Evolutionary conservation across 2,113 vertebrate genomes (phyloP), one percentile per base, ranked within the genome.

Genomic region (Apteryx owenii): DNA sequence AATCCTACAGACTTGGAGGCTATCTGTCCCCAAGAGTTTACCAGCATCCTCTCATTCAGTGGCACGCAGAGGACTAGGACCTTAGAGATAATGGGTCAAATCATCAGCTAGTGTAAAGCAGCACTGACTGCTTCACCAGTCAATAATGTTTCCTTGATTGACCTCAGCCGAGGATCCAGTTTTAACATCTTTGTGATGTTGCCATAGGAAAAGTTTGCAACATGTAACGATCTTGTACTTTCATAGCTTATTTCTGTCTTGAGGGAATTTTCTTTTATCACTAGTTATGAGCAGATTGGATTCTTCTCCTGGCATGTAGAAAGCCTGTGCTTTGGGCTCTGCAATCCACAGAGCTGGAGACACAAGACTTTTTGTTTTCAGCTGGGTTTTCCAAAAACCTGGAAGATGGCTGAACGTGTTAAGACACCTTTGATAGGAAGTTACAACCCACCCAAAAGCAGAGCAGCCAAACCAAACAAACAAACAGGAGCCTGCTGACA

Each of bases 351-450:
- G 85, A 93, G 85, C 85, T 93, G 95, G 15, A 95, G 81, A 93
- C 95, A 97, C 89, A 81, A 69, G 56, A n/a, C 89, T 96, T 94
- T 95, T 96, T 97, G 97, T 97, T 90, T 86, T 86, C 94, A 85
- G 60, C 91, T 75, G 50, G 75, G 80, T 44, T 93, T 97, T 97
- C 97, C 96, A 95, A 71, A 94, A 86, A 4, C 60, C 88, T 96
- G 94, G 95, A 96, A 97, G 93, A 96, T 85, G 95, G 93, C 94
- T 94, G 91, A 97, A 50, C 96, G 0, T 97, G 97, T 97, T 29
- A 44, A 38, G 93, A 96, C 97, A 96, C 87, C 94, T 96, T 96
- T 78, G 97, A 25, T 48, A 71, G 89, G 91, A 83, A 84, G 88
- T 42, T 71, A 44, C 65, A 38, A 96, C 69, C 76, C 97, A 95